Percentiles rank a stretch among this genome's conserved stretches.
Conservation (phyloP, 2,888 invertebrate genomes). For the Dryocosmus kuriphilus region DNA sequence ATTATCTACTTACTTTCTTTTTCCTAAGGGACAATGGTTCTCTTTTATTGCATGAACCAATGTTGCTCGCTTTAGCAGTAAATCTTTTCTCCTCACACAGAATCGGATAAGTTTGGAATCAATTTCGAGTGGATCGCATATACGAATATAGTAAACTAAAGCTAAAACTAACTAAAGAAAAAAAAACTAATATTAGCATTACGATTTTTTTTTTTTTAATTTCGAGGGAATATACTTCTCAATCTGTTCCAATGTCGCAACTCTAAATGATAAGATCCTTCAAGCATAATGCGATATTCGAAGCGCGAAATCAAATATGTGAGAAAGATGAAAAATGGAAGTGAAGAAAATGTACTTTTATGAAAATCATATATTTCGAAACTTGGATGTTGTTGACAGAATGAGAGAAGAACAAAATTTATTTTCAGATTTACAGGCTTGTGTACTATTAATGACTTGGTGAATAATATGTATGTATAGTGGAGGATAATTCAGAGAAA, state of each 20-base stretch:
- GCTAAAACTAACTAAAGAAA: too few species aligned
- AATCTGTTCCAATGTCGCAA: not conserved
- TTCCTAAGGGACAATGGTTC: not conserved
- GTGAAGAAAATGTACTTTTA: not conserved
- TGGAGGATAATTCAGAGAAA: too few species aligned
- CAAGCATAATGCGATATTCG: not conserved
- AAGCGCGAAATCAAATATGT: not conserved
- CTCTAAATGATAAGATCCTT: too few species aligned
- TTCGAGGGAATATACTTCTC: not conserved
- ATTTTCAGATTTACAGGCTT: not conserved
- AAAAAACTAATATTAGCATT: not conserved
- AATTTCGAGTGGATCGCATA: not conserved
- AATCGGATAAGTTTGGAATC: not conserved
- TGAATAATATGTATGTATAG: too few species aligned
- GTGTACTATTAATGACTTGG: not conserved
- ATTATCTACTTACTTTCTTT: not conserved
- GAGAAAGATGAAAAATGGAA: not conserved
- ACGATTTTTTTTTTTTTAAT: not conserved
- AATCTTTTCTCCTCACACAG: not conserved
- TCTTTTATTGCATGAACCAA: not conserved
- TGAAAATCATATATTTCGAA: not conserved
- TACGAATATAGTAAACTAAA: not conserved
- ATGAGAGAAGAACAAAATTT: not conserved
- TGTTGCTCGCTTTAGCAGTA: not conserved
- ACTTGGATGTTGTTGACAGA: not conserved